Base-by-base conservation (phyloP, 2,113 vertebrate genomes). In the Barbus barbus region DNA sequence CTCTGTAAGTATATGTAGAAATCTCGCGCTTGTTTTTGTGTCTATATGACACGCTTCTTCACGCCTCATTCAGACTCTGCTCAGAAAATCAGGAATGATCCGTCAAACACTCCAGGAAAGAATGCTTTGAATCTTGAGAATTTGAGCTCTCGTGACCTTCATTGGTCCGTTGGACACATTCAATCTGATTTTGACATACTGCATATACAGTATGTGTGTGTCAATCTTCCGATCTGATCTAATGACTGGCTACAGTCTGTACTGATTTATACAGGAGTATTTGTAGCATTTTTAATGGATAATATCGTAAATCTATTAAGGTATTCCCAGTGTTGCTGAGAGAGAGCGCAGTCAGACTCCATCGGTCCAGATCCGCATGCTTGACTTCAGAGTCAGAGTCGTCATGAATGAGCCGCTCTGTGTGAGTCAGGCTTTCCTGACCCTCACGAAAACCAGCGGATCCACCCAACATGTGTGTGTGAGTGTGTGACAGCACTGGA, bases 11-110 rank as follows among this genome's bases (percentile, higher is more conserved):
- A 4, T 56, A 36, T 75, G 48, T 44, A 56, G 20, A 56, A 28
- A 58, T 31, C 11, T 16, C 7, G 20, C 24, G 31, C 24, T n/a
- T n/a, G n/a, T n/a, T n/a, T n/a, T n/a, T n/a, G n/a, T n/a, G n/a
- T n/a, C n/a, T 73, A 74, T 61, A 44, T 53, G 65, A 86, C 79
- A 88, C 14, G 3, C 33, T 60, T 78, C 69, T 84, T 90, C 77
- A 88, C 31, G 82, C 65, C 90, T 79, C 86, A 56, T 90, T 82
- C 86, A 90, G 86, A 80, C 88, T 76, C 86, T 91, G 90, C 89
- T 91, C 91, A 90, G 92, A 93, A 93, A 92, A 87, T 88, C 81
- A 83, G 84, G 83, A 87, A 90, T 81, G 85, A 89, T 89, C 88
- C 89, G 87, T 90, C 82, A 60, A 86, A 91, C 89, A 85, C 89